phyloP scores from a whole-genome alignment of 2,888 invertebrate genomes.

The Drosophila setosimentum region DNA sequence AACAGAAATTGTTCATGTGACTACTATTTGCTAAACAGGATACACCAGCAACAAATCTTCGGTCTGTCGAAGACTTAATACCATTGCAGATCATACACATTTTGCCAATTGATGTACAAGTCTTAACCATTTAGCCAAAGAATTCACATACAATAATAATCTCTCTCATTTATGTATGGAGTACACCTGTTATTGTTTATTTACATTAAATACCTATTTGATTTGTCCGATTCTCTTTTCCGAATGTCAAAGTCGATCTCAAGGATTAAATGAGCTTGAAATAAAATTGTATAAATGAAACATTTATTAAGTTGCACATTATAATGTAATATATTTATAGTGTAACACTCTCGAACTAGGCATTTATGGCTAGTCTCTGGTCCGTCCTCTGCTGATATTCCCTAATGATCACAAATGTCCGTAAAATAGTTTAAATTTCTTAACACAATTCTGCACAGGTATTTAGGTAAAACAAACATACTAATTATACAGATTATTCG shows the following conservation, averaged over 20 bases:
- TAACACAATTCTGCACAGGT: slow-evolving; percentile 26
- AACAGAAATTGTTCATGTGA: slow-evolving; percentile 23
- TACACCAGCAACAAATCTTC: slow-evolving; percentile 28
- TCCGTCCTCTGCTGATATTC: slow-evolving; percentile 1
- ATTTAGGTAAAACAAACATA: slow-evolving; percentile 5
- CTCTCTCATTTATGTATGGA: no score
- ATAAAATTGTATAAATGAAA: background rate
- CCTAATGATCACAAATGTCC: background rate
- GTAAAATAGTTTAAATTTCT: background rate
- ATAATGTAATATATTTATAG: background rate
- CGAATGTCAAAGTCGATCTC: background rate
- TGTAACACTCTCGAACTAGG: background rate
- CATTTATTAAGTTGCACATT: background rate
- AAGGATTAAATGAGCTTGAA: slow-evolving; percentile 6
- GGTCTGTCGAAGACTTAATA: slow-evolving; percentile 38
- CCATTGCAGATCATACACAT: slow-evolving; percentile 16
- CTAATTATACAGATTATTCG: slow-evolving; percentile 26
- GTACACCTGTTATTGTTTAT: background rate
- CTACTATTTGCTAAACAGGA: slow-evolving; percentile 29
- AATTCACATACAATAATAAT: no score
- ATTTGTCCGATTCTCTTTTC: slow-evolving; percentile 1
- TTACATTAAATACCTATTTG: fast-evolving
- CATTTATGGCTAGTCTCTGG: background rate
- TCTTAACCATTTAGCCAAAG: background rate
- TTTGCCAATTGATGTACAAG: background rate